phyloP scores from a whole-genome alignment of 2,113 vertebrate species.

The Aegithalos caudatus region DNA sequence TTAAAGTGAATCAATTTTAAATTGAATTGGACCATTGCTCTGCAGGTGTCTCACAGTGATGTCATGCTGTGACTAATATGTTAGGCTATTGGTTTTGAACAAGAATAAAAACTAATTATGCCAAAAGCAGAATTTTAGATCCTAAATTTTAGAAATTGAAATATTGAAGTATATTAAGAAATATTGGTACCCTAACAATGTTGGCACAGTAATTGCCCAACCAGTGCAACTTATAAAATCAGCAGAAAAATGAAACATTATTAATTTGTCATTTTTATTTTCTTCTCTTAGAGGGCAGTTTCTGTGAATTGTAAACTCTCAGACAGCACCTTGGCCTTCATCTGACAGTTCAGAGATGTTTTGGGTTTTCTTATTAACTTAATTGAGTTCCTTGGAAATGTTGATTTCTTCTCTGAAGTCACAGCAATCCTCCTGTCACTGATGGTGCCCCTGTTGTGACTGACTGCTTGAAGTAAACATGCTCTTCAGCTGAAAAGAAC shows the following conservation, averaged over 20 bases:
- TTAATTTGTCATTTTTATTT: not conserved
- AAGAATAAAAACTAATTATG: not conserved
- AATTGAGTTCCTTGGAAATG: constrained; percentile 50
- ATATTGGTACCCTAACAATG: not conserved
- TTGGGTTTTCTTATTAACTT: constrained; percentile 64
- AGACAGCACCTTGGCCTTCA: constrained; percentile 48
- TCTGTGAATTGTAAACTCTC: constrained; percentile 53
- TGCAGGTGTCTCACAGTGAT: not conserved
- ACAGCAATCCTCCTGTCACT: constrained; percentile 43
- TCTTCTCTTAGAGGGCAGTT: not conserved
- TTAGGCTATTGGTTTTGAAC: not conserved
- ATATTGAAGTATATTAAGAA: not conserved
- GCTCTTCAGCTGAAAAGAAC: not conserved
- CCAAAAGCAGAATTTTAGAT: not conserved
- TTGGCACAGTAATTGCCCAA: not conserved
- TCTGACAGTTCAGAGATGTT: constrained; percentile 48
- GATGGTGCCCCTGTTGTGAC: constrained; percentile 48
- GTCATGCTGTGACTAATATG: not conserved
- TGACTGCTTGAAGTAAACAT: constrained; percentile 46
- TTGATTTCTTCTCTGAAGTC: constrained; percentile 69
- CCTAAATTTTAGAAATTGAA: not conserved
- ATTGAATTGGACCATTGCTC: not conserved
- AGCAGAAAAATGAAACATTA: not conserved
- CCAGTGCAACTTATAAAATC: not conserved
- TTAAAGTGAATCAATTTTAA: not conserved